A percentile compares a stretch with the other conserved stretches of the same genome.
phyloP scores from a whole-genome alignment of 2,888 invertebrate genomes.

The Euplagia quadripunctaria region DNA sequence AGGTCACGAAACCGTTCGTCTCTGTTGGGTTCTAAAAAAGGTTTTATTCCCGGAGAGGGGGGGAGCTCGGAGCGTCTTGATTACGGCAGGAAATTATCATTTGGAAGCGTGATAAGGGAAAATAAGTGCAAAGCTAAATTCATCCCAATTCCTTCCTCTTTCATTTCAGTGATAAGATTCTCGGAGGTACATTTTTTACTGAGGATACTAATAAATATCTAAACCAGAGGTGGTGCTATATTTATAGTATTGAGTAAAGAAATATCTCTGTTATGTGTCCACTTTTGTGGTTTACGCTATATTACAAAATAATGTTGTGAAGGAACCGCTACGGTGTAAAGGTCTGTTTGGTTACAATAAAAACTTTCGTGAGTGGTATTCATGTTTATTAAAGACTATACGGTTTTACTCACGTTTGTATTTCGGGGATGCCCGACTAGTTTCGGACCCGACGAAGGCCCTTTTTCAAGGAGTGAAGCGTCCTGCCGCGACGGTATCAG shows the following conservation, averaged over 20 bases:
- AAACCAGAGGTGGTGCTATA: neutral
- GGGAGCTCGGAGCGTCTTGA: conserved; percentile 26
- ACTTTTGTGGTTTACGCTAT: neutral
- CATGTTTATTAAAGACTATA: too few species aligned
- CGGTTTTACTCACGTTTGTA: too few species aligned
- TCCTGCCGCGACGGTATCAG: too few species aligned
- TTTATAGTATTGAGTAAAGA: neutral
- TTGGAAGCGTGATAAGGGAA: conserved; percentile 36
- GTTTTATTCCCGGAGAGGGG: neutral
- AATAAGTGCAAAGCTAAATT: conserved; percentile 21
- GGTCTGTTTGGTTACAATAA: too few species aligned
- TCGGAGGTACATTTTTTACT: conserved; percentile 6
- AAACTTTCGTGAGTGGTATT: too few species aligned
- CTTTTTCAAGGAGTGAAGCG: too few species aligned
- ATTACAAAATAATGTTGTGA: too few species aligned
- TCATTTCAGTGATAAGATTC: neutral
- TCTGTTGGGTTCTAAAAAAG: neutral
- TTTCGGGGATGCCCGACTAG: too few species aligned
- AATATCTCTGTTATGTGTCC: neutral
- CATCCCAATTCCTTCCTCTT: conserved; percentile 22
- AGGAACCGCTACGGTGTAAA: too few species aligned
- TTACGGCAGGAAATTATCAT: conserved; percentile 41
- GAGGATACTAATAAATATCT: neutral
- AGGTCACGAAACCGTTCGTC: neutral
- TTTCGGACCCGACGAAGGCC: too few species aligned